Percentiles rank a stretch among this genome's conserved stretches.
These are phyloP conservation scores for Sebastes fasciatus DNA, from an alignment of 2,113 vertebrate genomes.

Conservation along the genomic window DNA sequence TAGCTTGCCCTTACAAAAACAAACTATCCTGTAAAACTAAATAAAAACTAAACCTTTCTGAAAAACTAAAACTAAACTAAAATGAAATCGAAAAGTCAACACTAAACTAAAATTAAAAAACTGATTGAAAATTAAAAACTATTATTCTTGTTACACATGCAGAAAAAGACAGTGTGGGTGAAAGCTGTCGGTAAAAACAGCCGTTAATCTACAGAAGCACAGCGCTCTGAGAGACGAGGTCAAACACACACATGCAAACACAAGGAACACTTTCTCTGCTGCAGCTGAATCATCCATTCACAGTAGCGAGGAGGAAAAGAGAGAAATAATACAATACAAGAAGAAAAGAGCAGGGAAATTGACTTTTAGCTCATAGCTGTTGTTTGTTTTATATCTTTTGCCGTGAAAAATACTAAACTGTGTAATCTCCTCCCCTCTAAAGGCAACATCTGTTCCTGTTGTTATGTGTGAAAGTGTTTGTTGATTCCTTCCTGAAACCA, in stretches of 20 bases:
- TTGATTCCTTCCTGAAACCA: conserved; percentile 61
- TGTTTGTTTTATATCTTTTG: conserved; percentile 25
- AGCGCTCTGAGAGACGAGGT: neutral
- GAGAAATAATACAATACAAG: conserved; percentile 34
- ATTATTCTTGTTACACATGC: too few relatives aligned
- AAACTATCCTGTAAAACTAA: too few relatives aligned
- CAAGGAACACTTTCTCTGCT: conserved; percentile 9
- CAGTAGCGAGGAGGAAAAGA: neutral
- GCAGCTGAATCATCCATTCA: conserved; percentile 36
- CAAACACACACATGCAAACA: conserved; percentile 15
- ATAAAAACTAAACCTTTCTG: too few relatives aligned
- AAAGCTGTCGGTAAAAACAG: neutral
- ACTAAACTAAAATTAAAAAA: too few relatives aligned
- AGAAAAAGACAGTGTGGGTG: neutral
- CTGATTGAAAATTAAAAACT: too few relatives aligned
- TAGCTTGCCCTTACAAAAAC: too few relatives aligned
- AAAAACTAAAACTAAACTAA: too few relatives aligned
- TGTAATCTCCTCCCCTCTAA: conserved; percentile 59
- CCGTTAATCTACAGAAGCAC: neutral
- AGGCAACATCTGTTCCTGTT: conserved; percentile 76
- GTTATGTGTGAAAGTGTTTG: conserved; percentile 77
- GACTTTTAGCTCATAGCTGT: conserved; percentile 55
- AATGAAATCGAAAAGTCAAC: too few relatives aligned
- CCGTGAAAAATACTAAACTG: conserved; percentile 64
- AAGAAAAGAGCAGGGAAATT: conserved; percentile 53